Evolutionary conservation across 2,888 invertebrate genomes (phyloP).

Genomic region (Herminia tarsipennalis): DNA sequence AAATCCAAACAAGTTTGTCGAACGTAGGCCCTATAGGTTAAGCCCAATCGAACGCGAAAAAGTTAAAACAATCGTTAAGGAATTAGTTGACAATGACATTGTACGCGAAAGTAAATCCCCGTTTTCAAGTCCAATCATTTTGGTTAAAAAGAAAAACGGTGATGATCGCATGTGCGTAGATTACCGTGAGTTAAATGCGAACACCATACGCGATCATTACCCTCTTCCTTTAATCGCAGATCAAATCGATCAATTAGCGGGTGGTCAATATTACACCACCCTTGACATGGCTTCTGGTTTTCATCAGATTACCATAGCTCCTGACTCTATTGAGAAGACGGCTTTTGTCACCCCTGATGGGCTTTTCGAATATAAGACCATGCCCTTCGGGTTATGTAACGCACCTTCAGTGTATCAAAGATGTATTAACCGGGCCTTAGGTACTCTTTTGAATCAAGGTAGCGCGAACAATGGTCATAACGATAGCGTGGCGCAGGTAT

Average conservation of each 20-base stretch:
- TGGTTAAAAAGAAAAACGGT: slow-evolving; percentile 44
- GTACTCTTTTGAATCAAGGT: slow-evolving; percentile 7
- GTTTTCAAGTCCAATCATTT: slow-evolving; percentile 44
- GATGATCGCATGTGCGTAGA: slow-evolving; percentile 24
- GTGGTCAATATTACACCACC: slow-evolving; percentile 9
- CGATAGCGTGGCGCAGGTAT: slow-evolving; percentile 31
- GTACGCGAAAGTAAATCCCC: slow-evolving; percentile 45
- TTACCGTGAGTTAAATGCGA: slow-evolving; percentile 19
- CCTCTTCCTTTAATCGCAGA: slow-evolving; percentile 21
- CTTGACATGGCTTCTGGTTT: slow-evolving; percentile 5
- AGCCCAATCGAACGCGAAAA: slow-evolving; percentile 42
- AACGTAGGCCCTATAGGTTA: slow-evolving; percentile 43
- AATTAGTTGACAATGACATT: slow-evolving; percentile 42
- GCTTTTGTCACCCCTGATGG: slow-evolving; percentile 47
- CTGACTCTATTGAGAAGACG: slow-evolving; percentile 40
- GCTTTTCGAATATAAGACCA: slow-evolving; percentile 41
- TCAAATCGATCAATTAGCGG: slow-evolving; percentile 17
- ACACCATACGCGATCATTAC: slow-evolving; percentile 24
- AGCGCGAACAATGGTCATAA: too few species aligned
- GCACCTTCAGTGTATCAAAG: slow-evolving; percentile 27
- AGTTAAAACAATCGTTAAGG: slow-evolving; percentile 34
- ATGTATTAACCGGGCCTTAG: slow-evolving; percentile 7
- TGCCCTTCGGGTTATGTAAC: slow-evolving; percentile 51
- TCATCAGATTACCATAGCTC: slow-evolving; percentile 32
- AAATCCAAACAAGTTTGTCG: slow-evolving; percentile 37